Conservation (phyloP, 2,888 invertebrate genomes). For the Drosophila yooni region DNA sequence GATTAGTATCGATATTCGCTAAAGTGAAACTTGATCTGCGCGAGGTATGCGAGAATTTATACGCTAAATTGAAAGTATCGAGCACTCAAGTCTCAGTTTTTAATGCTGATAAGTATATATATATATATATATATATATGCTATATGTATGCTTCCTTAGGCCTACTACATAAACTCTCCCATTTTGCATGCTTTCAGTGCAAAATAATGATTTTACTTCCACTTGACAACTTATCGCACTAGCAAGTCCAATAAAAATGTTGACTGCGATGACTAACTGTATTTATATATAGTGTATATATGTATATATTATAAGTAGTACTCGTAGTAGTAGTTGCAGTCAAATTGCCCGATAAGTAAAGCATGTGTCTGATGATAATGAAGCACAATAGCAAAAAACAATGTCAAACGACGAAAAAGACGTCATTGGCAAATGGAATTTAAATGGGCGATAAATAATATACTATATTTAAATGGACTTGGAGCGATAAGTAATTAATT, state of each 20-base stretch:
- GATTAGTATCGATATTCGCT: not conserved
- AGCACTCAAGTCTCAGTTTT: not conserved
- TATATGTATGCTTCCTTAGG: not conserved
- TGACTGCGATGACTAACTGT: not conserved
- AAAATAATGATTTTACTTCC: not conserved
- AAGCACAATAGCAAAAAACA: constrained; percentile 4
- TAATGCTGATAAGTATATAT: not conserved
- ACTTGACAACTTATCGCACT: not conserved
- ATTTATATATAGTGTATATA: not conserved
- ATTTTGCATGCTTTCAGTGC: not conserved
- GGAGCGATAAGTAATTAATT: not conserved
- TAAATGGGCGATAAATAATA: constrained; percentile 13
- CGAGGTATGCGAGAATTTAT: not conserved
- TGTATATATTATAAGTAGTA: not conserved
- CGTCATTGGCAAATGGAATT: constrained; percentile 33
- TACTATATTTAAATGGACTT: not conserved
- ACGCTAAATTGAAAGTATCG: not conserved
- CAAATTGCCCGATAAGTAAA: constrained; percentile 36
- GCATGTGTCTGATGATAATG: constrained; percentile 45
- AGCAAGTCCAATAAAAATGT: not conserved
- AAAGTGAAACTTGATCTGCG: not conserved
- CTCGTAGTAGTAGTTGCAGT: not conserved
- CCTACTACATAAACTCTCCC: too few relatives aligned
- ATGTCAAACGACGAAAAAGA: constrained; percentile 3
- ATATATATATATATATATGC: not conserved